Base-by-base conservation (phyloP, 2,113 vertebrate genomes). In the Pteruthius melanotis region DNA sequence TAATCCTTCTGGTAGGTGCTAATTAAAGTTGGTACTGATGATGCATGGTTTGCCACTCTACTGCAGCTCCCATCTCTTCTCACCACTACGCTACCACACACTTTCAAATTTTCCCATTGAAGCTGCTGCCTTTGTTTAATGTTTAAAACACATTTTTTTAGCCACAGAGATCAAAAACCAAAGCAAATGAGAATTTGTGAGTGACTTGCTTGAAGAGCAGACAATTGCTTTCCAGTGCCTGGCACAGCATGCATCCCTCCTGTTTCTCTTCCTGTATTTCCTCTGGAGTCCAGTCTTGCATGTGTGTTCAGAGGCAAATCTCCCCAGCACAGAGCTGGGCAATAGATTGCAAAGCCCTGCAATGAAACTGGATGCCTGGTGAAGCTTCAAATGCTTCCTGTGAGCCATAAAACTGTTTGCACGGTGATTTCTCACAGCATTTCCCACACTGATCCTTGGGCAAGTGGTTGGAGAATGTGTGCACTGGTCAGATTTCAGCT, bases 171-270 rank as follows among this genome's bases (percentile, higher is more conserved):
- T 17, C 39, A 88, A 75, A 57, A 7, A 70, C 13, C 7, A 30
- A 52, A 92, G 35, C 9, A 69, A 80, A 45, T 35, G 15, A 33
- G 26, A 53, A 8, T 7, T n/a, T 11, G 71, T 31, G 15, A 20
- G 8, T 71, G 56, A 40, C 15, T 1, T 4, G n/a, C 28, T 60
- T 24, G 33, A 68, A 80, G 21, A 26, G 20, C 23, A 59, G 26
- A 49, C 24, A 66, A 21, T 10, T n/a, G 22, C 26, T 75, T 79
- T 59, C 49, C 66, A 47, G 15, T 8, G 13, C 33, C 52, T 31
- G 9, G 2, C 3, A 1, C 23, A 53, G 14, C 1, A 4, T 21
- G 7, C 24, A 35, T n/a, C 7, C 16, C n/a, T 63, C 5, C 33
- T 83, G 68, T 40, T 54, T 35, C 27, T 64, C 17, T 66, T 76